phyloP scores from a whole-genome alignment of 1,140 invertebrate species.

The Papilio machaon region DNA sequence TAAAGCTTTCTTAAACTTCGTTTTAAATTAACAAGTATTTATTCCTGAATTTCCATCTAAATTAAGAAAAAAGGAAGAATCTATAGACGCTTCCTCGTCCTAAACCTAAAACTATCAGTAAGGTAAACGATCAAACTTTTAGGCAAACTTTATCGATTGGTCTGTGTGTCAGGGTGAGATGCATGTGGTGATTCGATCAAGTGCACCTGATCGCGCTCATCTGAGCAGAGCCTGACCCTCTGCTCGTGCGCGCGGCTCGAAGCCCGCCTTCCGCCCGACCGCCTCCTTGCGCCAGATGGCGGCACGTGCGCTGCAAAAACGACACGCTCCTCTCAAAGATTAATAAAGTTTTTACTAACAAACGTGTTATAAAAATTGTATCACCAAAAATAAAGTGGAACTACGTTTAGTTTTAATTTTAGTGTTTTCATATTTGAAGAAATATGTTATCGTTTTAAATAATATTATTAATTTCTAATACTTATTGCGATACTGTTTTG shows the following conservation, averaged over 20 bases:
- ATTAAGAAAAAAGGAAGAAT: no score
- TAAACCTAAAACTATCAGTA: no score
- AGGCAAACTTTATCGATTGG: not conserved
- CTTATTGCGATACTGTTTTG: no score
- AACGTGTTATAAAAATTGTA: not conserved
- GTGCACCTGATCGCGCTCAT: slow-evolving; percentile 39
- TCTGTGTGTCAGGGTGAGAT: slow-evolving; percentile 14
- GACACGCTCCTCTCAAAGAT: slow-evolving; percentile 47
- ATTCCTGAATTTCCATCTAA: no score
- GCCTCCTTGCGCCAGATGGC: slow-evolving; percentile 74
- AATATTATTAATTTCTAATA: not conserved
- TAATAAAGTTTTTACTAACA: slow-evolving; percentile 33
- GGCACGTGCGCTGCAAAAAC: slow-evolving; percentile 65
- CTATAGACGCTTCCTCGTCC: no score
- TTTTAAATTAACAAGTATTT: no score
- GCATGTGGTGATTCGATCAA: slow-evolving; percentile 33
- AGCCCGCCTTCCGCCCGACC: slow-evolving; percentile 69
- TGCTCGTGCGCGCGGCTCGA: slow-evolving; percentile 43
- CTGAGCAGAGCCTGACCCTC: slow-evolving; percentile 40
- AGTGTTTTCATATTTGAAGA: not conserved
- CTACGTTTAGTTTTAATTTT: not conserved
- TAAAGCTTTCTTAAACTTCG: no score
- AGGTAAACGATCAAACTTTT: not conserved
- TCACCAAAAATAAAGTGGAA: no score
- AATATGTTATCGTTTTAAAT: not conserved